Evolutionary conservation across 2,113 vertebrate genomes (phyloP).

Genomic region (Neolamprologus tretocephalus): DNA sequence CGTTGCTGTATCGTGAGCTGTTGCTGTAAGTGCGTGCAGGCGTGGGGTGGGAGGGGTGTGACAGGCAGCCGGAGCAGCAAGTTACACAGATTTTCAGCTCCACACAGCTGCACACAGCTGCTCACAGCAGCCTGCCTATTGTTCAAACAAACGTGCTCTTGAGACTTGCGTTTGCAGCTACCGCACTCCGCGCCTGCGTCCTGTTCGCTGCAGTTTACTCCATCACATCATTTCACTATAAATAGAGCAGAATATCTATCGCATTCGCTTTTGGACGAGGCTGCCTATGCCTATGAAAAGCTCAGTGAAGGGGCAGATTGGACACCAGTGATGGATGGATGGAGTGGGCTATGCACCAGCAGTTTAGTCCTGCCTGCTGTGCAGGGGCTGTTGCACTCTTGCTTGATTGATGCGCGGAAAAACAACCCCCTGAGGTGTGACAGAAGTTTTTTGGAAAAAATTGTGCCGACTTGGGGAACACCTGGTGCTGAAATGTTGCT

Average conservation of each 20-base stretch:
- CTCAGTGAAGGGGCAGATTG: neutral
- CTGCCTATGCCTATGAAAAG: constrained; percentile 17
- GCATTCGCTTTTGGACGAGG: constrained; percentile 33
- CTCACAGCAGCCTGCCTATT: neutral
- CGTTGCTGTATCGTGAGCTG: constrained; percentile 32
- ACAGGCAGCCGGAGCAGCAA: constrained; percentile 32
- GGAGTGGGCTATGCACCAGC: neutral
- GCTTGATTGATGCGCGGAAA: neutral
- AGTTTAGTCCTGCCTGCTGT: neutral
- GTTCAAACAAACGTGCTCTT: neutral
- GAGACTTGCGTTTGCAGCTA: neutral
- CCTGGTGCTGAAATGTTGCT: neutral
- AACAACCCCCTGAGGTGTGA: neutral
- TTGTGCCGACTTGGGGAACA: neutral
- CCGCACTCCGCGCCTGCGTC: neutral
- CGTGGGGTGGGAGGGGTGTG: constrained; percentile 49
- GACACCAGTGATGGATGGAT: constrained; percentile 4
- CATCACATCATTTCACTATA: constrained; percentile 12
- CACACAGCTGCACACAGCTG: neutral
- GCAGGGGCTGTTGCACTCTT: neutral
- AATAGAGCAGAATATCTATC: constrained; percentile 43
- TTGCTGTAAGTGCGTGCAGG: neutral
- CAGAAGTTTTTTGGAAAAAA: neutral
- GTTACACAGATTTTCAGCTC: neutral
- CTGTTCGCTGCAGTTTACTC: neutral